These are phyloP conservation scores for Agrotis segetum DNA, from an alignment of 2,888 invertebrate species.

Conservation along the genomic window DNA sequence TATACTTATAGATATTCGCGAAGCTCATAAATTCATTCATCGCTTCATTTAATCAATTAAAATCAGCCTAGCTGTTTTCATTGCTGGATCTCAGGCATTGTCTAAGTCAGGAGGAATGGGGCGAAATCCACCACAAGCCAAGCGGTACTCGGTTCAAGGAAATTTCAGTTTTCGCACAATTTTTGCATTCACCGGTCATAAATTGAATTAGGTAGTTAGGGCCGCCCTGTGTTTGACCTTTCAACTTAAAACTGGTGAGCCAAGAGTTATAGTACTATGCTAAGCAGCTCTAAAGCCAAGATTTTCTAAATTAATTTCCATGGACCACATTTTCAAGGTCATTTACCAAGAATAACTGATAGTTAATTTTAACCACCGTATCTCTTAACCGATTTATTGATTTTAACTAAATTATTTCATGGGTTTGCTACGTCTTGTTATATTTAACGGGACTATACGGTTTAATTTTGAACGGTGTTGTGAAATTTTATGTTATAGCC, in stretches of 20 bases:
- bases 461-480: slow-evolving; percentile 21
- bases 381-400: slow-evolving; percentile 36
- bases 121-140: neutral
- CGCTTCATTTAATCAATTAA: neutral
- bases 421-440: slow-evolving; percentile 41
- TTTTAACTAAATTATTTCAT: slow-evolving; percentile 51
- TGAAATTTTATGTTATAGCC: slow-evolving; percentile 19
- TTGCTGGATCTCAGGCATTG: neutral
- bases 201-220: neutral
- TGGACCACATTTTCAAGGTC: slow-evolving; percentile 15
- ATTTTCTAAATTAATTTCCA: neutral
- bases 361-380: slow-evolving; percentile 30
- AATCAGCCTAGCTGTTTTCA: neutral
- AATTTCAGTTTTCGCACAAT: too few relatives aligned
- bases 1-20: neutral
- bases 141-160: neutral
- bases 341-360: slow-evolving; percentile 3
- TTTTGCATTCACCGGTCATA: too few relatives aligned
- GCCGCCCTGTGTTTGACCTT: neutral
- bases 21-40: neutral
- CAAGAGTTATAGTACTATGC: neutral
- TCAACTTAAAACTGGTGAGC: neutral
- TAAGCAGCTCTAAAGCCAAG: neutral
- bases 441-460: slow-evolving; percentile 32
- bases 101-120: neutral